A percentile compares a stretch with the other conserved stretches of the same genome.
Conservation (phyloP, 2,888 invertebrate species). For the Papilio gigon region DNA sequence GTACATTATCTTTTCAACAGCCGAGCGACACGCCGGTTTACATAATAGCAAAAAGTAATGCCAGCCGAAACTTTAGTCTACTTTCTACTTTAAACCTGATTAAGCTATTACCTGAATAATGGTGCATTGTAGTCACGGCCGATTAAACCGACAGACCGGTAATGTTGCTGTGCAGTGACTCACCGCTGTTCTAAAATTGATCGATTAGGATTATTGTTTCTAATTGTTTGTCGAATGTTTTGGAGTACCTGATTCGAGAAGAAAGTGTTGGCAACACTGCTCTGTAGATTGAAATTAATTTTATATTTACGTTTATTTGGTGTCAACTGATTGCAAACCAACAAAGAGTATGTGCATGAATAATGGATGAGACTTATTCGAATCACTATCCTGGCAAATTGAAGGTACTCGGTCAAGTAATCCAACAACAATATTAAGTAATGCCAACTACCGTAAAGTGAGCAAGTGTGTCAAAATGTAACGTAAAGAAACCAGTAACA, state of each 20-base stretch:
- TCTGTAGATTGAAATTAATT: no score
- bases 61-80: conserved; percentile 50
- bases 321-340: neutral
- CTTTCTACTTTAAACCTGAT: conserved; percentile 72
- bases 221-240: conserved; percentile 25
- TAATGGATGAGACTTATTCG: neutral
- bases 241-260: neutral
- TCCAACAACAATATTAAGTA: conserved; percentile 45
- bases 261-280: neutral
- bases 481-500: conserved; percentile 57
- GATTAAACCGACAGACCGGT: conserved; percentile 55
- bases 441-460: conserved; percentile 35
- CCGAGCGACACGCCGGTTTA: conserved; percentile 42
- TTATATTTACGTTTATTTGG: no score
- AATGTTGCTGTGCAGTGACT: conserved; percentile 64
- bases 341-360: neutral
- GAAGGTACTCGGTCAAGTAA: conserved; percentile 42
- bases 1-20: conserved; percentile 39
- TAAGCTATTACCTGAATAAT: conserved; percentile 70
- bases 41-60: conserved; percentile 49
- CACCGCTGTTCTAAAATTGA: conserved; percentile 62
- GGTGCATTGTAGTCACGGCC: conserved; percentile 64
- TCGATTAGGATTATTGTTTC: conserved; percentile 52
- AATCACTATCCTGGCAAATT: neutral
- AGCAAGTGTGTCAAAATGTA: conserved; percentile 54